Evolutionary conservation across 2,888 invertebrate genomes (phyloP).

Genomic region (Linyphia triangularis): DNA sequence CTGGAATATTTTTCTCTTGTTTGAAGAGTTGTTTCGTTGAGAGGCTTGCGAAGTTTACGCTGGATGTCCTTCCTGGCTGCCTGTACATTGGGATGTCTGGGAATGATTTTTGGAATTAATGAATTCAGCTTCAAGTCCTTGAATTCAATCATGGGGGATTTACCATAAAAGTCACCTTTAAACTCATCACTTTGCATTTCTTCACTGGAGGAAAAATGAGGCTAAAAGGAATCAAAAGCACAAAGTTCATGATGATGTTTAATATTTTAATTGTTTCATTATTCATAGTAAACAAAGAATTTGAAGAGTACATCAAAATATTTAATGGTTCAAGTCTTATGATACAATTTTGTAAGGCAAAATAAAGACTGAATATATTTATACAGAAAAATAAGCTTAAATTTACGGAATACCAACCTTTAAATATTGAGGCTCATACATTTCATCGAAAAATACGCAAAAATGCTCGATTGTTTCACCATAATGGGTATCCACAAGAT

Average conservation of each 20-base stretch:
- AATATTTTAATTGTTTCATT: not conserved
- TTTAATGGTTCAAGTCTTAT: not conserved
- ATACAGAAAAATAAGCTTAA: no score
- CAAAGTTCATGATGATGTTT: not conserved
- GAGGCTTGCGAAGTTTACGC: constrained; percentile 50
- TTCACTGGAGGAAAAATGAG: constrained; percentile 59
- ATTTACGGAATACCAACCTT: constrained; percentile 21
- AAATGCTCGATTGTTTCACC: constrained; percentile 56
- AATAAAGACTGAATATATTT: not conserved
- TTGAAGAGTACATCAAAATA: not conserved
- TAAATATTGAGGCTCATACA: constrained; percentile 41
- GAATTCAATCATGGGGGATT: constrained; percentile 62
- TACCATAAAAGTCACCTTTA: constrained; percentile 50
- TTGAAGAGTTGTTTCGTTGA: constrained; percentile 19
- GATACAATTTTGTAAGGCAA: not conserved
- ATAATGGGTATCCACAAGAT: constrained; percentile 51
- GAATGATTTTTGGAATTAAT: constrained; percentile 55
- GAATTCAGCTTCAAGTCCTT: constrained; percentile 52
- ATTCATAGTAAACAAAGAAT: not conserved
- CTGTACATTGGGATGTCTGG: constrained; percentile 3
- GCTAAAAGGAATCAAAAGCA: no score
- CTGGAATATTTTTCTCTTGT: constrained; percentile 16
- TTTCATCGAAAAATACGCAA: constrained; percentile 66
- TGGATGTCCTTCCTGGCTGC: constrained; percentile 33
- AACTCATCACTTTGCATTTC: constrained; percentile 28